phyloP scores from a whole-genome alignment of 2,113 vertebrate genomes.

The Urocolius indicus region DNA sequence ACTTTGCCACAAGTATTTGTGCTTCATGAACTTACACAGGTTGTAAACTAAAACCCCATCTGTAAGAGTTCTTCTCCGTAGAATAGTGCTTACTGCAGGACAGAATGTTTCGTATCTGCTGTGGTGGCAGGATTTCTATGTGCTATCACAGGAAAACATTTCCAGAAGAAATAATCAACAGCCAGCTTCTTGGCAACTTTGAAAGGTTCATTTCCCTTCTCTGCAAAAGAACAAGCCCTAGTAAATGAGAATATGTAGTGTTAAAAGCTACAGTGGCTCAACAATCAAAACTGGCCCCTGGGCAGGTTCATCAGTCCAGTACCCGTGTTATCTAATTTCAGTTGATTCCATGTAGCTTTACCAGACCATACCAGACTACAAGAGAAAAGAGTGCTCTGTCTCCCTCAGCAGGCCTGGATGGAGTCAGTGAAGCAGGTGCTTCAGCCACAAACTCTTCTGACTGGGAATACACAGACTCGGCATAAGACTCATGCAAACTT shows the following conservation, averaged over 20 bases:
- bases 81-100: constrained; percentile 5
- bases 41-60: constrained; percentile 1
- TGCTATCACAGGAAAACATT: background rate
- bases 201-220: background rate
- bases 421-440: background rate
- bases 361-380: background rate
- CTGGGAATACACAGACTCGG: background rate
- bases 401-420: background rate
- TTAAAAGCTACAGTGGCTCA: constrained; percentile 35
- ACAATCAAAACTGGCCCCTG: constrained; percentile 53
- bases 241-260: constrained; percentile 22
- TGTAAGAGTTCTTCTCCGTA: background rate
- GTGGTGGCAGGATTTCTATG: constrained; percentile 37
- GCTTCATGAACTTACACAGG: background rate
- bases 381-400: background rate
- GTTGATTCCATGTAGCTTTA: constrained; percentile 31
- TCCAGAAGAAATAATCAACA: constrained; percentile 23
- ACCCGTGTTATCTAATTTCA: constrained; percentile 20
- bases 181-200: background rate
- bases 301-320: constrained; percentile 19
- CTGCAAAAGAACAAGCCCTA: constrained; percentile 37
- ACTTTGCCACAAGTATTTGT: constrained; percentile 21
- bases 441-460: constrained; percentile 6
- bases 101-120: background rate
- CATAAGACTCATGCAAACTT: constrained; percentile 87